Conservation (phyloP, 2,888 invertebrate species). For the Troides helena region DNA sequence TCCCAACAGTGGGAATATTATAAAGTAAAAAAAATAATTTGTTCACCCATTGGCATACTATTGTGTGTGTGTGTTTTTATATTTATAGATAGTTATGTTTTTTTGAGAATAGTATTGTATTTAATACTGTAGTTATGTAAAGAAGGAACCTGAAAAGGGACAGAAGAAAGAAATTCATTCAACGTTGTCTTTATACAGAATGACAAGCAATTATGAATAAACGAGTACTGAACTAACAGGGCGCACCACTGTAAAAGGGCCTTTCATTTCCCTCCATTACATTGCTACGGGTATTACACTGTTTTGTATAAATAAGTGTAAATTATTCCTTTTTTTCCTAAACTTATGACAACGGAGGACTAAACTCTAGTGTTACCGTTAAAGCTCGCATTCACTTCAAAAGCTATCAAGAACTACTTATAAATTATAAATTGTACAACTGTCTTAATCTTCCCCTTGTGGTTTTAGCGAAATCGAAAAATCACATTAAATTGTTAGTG, state of each 20-base stretch:
- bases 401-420: too few species aligned
- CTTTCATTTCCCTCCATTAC: slow-evolving; percentile 56
- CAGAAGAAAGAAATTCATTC: slow-evolving; percentile 50
- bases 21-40: background rate
- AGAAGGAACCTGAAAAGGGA: slow-evolving; percentile 47
- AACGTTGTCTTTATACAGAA: slow-evolving; percentile 56
- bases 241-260: slow-evolving; percentile 42
- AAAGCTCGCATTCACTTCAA: too few species aligned
- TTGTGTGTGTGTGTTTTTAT: background rate
- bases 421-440: too few species aligned
- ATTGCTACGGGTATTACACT: slow-evolving; percentile 49
- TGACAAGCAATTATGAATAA: slow-evolving; percentile 55
- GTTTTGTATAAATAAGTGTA: slow-evolving; percentile 24
- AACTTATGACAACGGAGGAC: background rate
- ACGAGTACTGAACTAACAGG: slow-evolving; percentile 40
- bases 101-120: background rate
- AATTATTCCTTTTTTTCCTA: background rate
- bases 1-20: background rate
- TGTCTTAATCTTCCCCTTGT: too few species aligned
- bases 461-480: too few species aligned
- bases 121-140: slow-evolving; percentile 26
- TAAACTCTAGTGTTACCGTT: too few species aligned
- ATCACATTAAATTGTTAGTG: too few species aligned
- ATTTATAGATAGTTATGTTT: background rate
- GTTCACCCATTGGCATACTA: background rate